Percentiles rank a stretch among this genome's conserved stretches.
Evolutionary conservation across 1,140 invertebrate genomes (phyloP).

Genomic region (Drosophila subobscura): DNA sequence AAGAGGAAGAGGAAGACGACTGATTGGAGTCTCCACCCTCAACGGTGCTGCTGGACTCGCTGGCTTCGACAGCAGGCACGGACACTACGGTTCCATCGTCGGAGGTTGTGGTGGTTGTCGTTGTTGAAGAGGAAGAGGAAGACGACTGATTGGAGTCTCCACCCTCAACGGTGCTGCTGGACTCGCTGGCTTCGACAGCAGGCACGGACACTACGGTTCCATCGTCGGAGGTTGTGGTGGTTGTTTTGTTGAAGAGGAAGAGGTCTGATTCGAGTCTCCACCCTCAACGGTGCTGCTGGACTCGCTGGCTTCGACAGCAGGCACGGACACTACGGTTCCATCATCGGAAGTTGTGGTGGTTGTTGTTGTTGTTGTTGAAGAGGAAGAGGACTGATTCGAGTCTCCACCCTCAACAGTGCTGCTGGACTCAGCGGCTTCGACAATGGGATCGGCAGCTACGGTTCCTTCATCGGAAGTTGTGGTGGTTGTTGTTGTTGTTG

Average conservation of each 20-base stretch:
- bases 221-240: slow-evolving; percentile 15
- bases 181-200: background rate
- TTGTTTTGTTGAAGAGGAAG: slow-evolving; percentile 1
- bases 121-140: slow-evolving; percentile 13
- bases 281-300: background rate
- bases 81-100: background rate
- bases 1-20: slow-evolving; percentile 2
- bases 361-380: slow-evolving; percentile 8
- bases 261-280: slow-evolving; percentile 1
- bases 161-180: background rate
- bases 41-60: background rate
- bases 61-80: background rate
- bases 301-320: background rate
- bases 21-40: background rate
- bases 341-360: slow-evolving; percentile 1
- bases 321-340: background rate
- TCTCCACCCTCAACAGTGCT: background rate
- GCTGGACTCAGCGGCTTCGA: background rate
- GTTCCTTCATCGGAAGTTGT: slow-evolving; percentile 1
- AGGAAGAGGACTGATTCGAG: background rate
- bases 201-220: background rate
- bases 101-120: slow-evolving; percentile 7
- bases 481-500: slow-evolving; percentile 1
- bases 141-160: slow-evolving; percentile 9
- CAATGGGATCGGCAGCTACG: background rate